Evolutionary conservation across 1,140 invertebrate genomes (phyloP), one percentile per base, ranked within the genome.

Genomic region (Gonioctena quinquepunctata): DNA sequence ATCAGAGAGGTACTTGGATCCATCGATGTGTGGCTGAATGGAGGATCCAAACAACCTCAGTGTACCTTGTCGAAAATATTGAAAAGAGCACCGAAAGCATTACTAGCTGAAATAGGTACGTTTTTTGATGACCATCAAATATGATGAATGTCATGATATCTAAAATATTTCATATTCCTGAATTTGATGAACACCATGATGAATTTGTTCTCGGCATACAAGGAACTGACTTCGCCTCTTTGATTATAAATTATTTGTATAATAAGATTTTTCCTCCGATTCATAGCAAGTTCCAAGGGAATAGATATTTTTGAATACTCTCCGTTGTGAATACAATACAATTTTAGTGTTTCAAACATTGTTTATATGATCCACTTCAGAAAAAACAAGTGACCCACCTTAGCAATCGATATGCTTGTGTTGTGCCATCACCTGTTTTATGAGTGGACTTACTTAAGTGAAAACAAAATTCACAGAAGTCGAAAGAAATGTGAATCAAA

Each of bases 11-110:
- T 92, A 1, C 93, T 90, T 75, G 94, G 93, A 0, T 93, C 95
- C 80, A 92, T 92, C 2, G 94, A 96, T 81, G 95, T 94, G 82
- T 96, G 95, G 83, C 90, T 94, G 19, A 96, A 96, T 79, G 94
- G 94, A 11, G 94, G 94, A 28, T 92, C 91, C 27, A 90, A 91
- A 72, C 94, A 96, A 76, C 94, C 94, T 1, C 94, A 93, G 54
- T 96, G 94, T 79, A 89, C 90, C 0, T 2, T 21, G 3, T 13
- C 1, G 11, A 8, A 23, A 18, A 27, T 16, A 19, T 8, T 23
- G 22, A 23, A 60, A 60, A 60, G 57, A 28, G 16, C 26, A 26
- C 57, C 21, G n/a, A n/a, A n/a, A n/a, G n/a, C n/a, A n/a, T n/a
- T n/a, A n/a, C n/a, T n/a, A n/a, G n/a, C n/a, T n/a, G n/a, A n/a